A percentile compares a stretch with the other conserved stretches of the same genome.
These are phyloP conservation scores for Pterocles gutturalis DNA, from an alignment of 2,113 vertebrate species.

Conservation along the genomic window DNA sequence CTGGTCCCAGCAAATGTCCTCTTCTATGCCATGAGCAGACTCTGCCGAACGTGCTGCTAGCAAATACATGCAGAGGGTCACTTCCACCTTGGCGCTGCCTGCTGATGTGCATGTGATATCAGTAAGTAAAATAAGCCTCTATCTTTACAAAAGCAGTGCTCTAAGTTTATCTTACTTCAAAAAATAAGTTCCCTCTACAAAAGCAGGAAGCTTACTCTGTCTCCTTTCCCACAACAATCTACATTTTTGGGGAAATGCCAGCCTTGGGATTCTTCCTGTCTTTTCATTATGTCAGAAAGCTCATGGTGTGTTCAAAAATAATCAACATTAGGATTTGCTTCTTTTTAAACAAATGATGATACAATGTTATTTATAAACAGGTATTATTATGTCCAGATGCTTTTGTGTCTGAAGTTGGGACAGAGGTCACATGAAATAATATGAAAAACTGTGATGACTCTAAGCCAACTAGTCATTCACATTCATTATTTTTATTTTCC, in stretches of 20 bases:
- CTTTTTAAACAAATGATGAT: slow-evolving; percentile 68
- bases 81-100: slow-evolving; percentile 47
- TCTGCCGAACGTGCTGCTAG: neutral
- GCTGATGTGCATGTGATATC: slow-evolving; percentile 10
- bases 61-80: neutral
- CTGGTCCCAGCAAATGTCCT: neutral
- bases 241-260: slow-evolving; percentile 74
- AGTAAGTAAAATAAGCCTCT: slow-evolving; percentile 34
- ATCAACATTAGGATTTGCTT: slow-evolving; percentile 64
- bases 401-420: slow-evolving; percentile 39
- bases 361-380: slow-evolving; percentile 66
- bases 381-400: slow-evolving; percentile 61
- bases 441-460: neutral
- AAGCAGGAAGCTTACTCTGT: slow-evolving; percentile 73
- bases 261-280: slow-evolving; percentile 71
- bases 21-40: neutral
- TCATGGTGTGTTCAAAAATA: slow-evolving; percentile 69
- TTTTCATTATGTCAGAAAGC: slow-evolving; percentile 70
- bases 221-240: slow-evolving; percentile 75
- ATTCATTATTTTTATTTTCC: neutral
- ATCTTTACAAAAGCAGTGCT: slow-evolving; percentile 51
- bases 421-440: slow-evolving; percentile 15
- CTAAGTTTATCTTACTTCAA: slow-evolving; percentile 67
- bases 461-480: neutral
- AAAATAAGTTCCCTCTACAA: slow-evolving; percentile 65